Percentiles rank a stretch among this genome's conserved stretches.
These are phyloP conservation scores for Sphecodes monilicornis DNA, from an alignment of 2,888 invertebrate genomes.

Conservation along the genomic window DNA sequence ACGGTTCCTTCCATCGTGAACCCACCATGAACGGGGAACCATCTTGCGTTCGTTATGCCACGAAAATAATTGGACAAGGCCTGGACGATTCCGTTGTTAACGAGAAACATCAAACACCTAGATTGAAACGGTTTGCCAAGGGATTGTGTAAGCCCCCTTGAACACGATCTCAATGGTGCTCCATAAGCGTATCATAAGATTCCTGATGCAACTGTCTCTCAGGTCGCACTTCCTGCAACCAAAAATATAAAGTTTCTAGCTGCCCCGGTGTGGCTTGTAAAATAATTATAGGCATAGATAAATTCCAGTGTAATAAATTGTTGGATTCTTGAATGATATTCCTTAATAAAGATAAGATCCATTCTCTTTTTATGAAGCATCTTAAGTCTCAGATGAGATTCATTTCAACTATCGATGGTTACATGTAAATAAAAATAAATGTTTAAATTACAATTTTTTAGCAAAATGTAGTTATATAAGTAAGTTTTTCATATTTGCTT, in stretches of 20 bases:
- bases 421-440: no score
- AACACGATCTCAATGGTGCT: constrained; percentile 12
- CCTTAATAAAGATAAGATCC: no score
- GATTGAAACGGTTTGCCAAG: constrained; percentile 11
- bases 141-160: constrained; percentile 37
- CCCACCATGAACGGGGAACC: constrained; percentile 54
- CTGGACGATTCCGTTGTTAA: constrained; percentile 17
- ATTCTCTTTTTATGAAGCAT: no score
- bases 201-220: background rate
- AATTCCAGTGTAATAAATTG: no score
- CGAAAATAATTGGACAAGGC: constrained; percentile 47
- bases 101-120: background rate
- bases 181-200: background rate
- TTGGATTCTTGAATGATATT: no score
- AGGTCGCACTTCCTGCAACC: background rate
- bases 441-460: no score
- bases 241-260: background rate
- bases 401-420: no score
- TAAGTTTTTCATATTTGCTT: no score
- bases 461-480: no score
- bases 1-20: constrained; percentile 61
- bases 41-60: constrained; percentile 41
- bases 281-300: no score
- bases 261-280: no score
- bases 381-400: no score